These are phyloP conservation scores for Spatula versicolor DNA, from an alignment of 2,797 vertebrate species.

Conservation along the genomic window DNA sequence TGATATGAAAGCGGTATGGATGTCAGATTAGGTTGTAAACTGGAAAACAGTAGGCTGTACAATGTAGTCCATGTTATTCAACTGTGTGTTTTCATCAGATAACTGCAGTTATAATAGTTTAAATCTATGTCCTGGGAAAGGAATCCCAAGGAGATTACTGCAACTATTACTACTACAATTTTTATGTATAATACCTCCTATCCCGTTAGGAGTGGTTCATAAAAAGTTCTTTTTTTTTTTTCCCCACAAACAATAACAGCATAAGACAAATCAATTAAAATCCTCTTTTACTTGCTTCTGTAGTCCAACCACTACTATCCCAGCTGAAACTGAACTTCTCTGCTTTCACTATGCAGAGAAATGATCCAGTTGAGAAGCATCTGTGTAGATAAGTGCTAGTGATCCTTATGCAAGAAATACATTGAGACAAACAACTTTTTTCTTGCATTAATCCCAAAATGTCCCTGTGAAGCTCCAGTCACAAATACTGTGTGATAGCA, in stretches of 20 bases:
- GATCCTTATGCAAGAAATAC: background rate
- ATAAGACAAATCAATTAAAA: background rate
- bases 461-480: background rate
- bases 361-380: background rate
- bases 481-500: background rate
- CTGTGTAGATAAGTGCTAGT: background rate
- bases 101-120: background rate
- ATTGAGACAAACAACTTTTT: background rate
- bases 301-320: background rate
- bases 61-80: background rate
- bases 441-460: background rate
- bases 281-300: background rate
- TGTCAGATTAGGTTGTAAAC: background rate
- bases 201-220: background rate
- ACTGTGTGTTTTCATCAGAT: background rate
- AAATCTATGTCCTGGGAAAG: background rate
- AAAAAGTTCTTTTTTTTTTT: background rate
- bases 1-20: background rate
- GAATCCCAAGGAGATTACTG: background rate
- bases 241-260: background rate
- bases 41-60: background rate
- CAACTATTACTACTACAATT: background rate
- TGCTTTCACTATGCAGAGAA: background rate
- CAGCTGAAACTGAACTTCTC: background rate
- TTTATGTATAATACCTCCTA: background rate